Evolutionary conservation across 2,113 vertebrate species (phyloP), one percentile per base, ranked within the genome.

Genomic region (Rhinichthys klamathensis): DNA sequence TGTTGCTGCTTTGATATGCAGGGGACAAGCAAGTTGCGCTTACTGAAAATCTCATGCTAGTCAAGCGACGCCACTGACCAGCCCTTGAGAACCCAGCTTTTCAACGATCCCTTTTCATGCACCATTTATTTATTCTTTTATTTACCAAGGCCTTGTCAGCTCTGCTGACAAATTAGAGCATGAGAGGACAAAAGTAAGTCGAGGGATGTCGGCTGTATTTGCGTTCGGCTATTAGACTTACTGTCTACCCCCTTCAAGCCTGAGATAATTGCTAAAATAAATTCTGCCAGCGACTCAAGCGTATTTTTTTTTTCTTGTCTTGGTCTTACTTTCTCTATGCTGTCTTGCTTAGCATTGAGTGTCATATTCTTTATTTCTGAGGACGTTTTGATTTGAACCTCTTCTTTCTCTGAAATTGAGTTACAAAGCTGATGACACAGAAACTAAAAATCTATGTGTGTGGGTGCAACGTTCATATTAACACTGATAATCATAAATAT

Each of bases 261-360:
- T 76, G 61, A 77, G 56, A 86, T 86, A 88, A 90, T 88, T 90
- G 83, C 81, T 74, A 4, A 88, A 88, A 88, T 90, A 85, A 80
- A 85, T 88, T 90, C 61, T 89, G 83, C 79, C 81, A 5, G 32
- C 67, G 38, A 63, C 76, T 82, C 76, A 49, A 51, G 54, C 49
- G 49, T 32, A 69, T 46, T 72, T 61, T 56, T 70, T 30, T 41
- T 41, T 41, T 9, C 1, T 41, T 10, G 27, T 72, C 73, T 84
- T 65, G 78, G 58, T 85, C 63, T 81, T 58, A 80, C 51, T 46
- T 49, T 86, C 75, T 70, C 75, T 83, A 12, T 30, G n/a, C 49
- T 74, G 18, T 77, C 63, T 84, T 88, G 58, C 74, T 73, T 72
- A 65, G 23, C 10, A 16, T 41, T 79, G 18, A 79, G 54, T 41